These are phyloP conservation scores for Dryadula phaetusa DNA, from an alignment of 2,888 invertebrate species.

Conservation along the genomic window DNA sequence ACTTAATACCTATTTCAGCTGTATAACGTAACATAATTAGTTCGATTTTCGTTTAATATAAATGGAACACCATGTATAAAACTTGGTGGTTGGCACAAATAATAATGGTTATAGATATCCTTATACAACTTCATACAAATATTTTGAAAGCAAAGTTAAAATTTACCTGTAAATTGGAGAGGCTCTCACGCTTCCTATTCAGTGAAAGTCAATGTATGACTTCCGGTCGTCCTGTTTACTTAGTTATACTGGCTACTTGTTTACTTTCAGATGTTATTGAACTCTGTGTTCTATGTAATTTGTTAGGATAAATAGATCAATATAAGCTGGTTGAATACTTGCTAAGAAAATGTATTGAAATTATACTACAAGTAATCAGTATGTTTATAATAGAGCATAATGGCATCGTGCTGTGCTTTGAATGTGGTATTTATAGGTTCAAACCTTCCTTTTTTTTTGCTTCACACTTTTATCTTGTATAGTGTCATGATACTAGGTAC, in stretches of 20 bases:
- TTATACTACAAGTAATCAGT: too few species aligned
- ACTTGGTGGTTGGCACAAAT: neutral
- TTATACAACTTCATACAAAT: neutral
- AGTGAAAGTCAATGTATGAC: slow-evolving; percentile 7
- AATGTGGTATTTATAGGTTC: too few species aligned
- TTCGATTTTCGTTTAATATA: neutral
- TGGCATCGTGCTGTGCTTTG: too few species aligned
- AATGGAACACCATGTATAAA: neutral
- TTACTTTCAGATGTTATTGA: neutral
- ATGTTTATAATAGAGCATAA: too few species aligned
- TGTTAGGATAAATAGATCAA: neutral
- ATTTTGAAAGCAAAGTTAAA: slow-evolving; percentile 8
- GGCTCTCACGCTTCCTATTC: slow-evolving; percentile 24
- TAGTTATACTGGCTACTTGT: neutral
- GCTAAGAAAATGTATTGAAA: neutral
- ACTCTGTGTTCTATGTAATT: neutral
- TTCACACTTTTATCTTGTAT: too few species aligned
- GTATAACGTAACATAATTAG: too few species aligned
- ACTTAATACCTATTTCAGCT: too few species aligned
- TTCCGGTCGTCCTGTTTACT: slow-evolving; percentile 17
- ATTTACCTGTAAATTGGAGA: slow-evolving; percentile 18
- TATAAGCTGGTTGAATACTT: neutral
- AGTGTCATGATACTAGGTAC: too few species aligned
- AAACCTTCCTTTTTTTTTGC: too few species aligned
- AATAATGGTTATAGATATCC: slow-evolving; percentile 7